phyloP scores from a whole-genome alignment of 1,140 invertebrate species.

The Aleiodes sp. region DNA sequence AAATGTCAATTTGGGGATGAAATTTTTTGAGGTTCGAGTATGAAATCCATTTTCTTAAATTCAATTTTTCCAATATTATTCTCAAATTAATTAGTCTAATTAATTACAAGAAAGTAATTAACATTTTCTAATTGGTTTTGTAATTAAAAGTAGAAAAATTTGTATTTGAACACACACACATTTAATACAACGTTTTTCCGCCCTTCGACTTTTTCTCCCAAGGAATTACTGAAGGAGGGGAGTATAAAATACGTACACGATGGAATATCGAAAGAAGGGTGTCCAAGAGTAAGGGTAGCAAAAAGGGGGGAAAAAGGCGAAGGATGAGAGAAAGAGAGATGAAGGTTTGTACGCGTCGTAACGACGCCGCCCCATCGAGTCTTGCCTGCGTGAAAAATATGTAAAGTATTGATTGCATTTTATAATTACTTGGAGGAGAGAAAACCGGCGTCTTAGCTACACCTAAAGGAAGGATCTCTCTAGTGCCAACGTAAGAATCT shows the following conservation, averaged over 20 bases:
- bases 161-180: background rate
- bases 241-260: constrained; percentile 15
- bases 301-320: background rate
- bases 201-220: constrained; percentile 18
- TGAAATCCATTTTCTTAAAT: no score
- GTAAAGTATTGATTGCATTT: constrained; percentile 69
- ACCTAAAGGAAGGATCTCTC: constrained; percentile 38
- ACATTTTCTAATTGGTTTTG: background rate
- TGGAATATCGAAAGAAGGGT: constrained; percentile 21
- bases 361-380: constrained; percentile 28
- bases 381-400: constrained; percentile 64
- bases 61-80: no score
- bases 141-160: constrained; percentile 5
- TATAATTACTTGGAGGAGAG: constrained; percentile 66
- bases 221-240: constrained; percentile 18
- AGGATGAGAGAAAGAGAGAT: constrained; percentile 8
- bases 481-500: background rate
- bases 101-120: background rate
- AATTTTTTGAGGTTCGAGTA: no score
- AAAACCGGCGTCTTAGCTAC: constrained; percentile 63
- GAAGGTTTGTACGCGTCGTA: constrained; percentile 1
- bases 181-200: constrained; percentile 10
- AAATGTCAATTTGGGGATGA: no score
- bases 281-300: constrained; percentile 20
- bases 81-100: background rate